phyloP scores from a whole-genome alignment of 1,140 invertebrate species.

The Heterodera carotae region DNA sequence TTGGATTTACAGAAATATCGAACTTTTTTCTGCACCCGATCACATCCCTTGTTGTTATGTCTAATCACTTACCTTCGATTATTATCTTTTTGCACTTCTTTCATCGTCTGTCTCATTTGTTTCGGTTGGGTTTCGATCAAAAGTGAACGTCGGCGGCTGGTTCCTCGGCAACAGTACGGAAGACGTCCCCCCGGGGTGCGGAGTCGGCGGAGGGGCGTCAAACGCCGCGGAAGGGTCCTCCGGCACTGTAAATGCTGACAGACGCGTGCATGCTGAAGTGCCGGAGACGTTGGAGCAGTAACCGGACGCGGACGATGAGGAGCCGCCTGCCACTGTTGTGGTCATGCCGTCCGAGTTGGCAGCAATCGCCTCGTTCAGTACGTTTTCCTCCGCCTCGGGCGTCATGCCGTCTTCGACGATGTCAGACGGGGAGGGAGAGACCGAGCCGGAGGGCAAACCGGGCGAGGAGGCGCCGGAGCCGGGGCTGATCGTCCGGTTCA shows the following conservation, averaged over 20 bases:
- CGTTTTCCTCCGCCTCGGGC: background rate
- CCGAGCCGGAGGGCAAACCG: background rate
- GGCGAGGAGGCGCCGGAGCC: background rate
- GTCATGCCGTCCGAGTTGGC: background rate
- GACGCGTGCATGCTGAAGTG: background rate
- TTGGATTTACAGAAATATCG: no score
- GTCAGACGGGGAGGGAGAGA: background rate
- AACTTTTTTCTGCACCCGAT: no score
- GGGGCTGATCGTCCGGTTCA: background rate
- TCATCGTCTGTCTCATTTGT: background rate
- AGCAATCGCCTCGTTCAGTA: background rate
- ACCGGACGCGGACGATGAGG: background rate
- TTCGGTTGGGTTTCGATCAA: background rate
- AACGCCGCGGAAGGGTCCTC: background rate
- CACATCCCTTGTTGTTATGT: no score
- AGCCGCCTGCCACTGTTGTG: background rate
- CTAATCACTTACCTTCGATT: no score
- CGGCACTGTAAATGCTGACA: background rate
- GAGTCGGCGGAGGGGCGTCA: background rate
- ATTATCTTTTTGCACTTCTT: background rate
- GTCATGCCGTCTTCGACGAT: background rate
- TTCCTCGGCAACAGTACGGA: background rate
- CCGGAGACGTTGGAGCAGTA: slow-evolving; percentile 1
- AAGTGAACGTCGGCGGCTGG: background rate
- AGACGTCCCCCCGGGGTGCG: background rate